Conservation (phyloP, 2,888 invertebrate species). For the Arctia plantaginis region DNA sequence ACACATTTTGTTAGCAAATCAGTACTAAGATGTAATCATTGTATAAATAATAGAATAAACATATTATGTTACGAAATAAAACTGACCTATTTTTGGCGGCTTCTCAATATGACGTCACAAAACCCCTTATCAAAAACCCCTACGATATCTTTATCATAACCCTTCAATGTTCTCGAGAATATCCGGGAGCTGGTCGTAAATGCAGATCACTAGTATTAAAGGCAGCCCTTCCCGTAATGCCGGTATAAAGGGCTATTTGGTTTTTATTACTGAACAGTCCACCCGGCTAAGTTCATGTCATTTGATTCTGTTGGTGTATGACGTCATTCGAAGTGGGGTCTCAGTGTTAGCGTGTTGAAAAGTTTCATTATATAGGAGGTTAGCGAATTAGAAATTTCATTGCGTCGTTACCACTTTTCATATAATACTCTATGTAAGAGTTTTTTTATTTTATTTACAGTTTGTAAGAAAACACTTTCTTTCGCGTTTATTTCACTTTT, state of each 20-base stretch:
- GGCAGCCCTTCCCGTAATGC: conserved; percentile 30
- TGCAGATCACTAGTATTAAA: conserved; percentile 45
- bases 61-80: not conserved
- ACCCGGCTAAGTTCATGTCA: conserved; percentile 15
- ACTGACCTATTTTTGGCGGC: not conserved
- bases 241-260: conserved; percentile 10
- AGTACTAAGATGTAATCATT: not conserved
- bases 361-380: not conserved
- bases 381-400: not conserved
- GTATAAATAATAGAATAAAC: not conserved
- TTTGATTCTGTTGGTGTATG: conserved; percentile 26
- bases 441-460: not conserved
- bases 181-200: conserved; percentile 32
- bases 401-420: not conserved
- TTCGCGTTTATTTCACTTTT: too few relatives aligned
- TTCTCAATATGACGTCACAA: not conserved
- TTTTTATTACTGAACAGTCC: conserved; percentile 28
- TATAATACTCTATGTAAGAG: not conserved
- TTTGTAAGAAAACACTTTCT: too few relatives aligned
- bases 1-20: not conserved
- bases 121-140: conserved; percentile 1
- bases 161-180: conserved; percentile 3
- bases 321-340: conserved; percentile 33
- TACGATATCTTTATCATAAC: conserved; percentile 15
- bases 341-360: conserved; percentile 6